Conservation (phyloP, 2,888 invertebrate genomes). For the Callosobruchus maculatus region DNA sequence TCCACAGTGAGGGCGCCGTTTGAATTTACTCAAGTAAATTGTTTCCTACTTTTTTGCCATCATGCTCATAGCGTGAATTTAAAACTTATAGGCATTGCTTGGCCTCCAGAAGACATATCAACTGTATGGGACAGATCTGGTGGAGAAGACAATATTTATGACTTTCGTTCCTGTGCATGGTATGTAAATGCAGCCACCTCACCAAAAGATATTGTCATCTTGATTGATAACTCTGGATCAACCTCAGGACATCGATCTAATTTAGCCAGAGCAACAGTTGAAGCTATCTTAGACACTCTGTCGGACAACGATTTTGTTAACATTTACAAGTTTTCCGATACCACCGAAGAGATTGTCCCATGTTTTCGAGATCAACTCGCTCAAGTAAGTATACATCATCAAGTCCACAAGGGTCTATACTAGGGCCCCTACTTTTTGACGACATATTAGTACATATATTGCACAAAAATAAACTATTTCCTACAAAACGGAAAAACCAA, state of each 20-base stretch:
- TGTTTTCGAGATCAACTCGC: slow-evolving; percentile 90
- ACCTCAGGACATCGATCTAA: slow-evolving; percentile 81
- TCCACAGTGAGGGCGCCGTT: too few relatives aligned
- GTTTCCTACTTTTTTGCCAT: too few relatives aligned
- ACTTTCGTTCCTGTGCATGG: slow-evolving; percentile 92
- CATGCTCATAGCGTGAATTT: too few relatives aligned
- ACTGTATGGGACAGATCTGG: slow-evolving; percentile 62
- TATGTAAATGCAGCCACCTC: slow-evolving; percentile 96
- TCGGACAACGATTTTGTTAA: slow-evolving; percentile 97
- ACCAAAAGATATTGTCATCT: slow-evolving; percentile 93
- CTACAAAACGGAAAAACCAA: too few relatives aligned
- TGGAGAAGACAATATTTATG: slow-evolving; percentile 82
- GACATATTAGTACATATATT: too few relatives aligned
- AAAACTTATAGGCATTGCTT: slow-evolving; percentile 62
- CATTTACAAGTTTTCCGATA: slow-evolving; percentile 85
- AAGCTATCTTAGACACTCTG: slow-evolving; percentile 87
- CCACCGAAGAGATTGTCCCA: slow-evolving; percentile 76
- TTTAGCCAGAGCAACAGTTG: slow-evolving; percentile 84
- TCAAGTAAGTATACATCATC: slow-evolving; percentile 56
- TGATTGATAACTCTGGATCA: slow-evolving; percentile 88
- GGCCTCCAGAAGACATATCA: slow-evolving; percentile 72
- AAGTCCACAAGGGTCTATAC: too few relatives aligned
- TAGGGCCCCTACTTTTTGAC: too few relatives aligned
- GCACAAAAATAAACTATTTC: too few relatives aligned
- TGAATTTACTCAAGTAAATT: too few relatives aligned